These are phyloP conservation scores for Cyprinella venusta DNA, from an alignment of 2,797 vertebrate genomes.

Conservation along the genomic window DNA sequence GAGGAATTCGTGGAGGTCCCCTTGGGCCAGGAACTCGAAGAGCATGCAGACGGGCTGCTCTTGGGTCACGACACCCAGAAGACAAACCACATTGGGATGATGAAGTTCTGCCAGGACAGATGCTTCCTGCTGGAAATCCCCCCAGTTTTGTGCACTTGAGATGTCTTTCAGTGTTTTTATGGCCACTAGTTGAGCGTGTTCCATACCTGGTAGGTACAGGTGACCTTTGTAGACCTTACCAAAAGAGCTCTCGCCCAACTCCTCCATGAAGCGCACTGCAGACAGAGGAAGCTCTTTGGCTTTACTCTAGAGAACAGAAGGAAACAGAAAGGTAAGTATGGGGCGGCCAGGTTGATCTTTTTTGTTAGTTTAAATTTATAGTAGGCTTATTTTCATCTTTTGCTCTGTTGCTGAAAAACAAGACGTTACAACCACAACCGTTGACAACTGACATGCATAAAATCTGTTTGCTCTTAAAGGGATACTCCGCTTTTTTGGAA, in stretches of 20 bases:
- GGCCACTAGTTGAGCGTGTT: constrained; percentile 93
- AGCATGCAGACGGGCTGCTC: constrained; percentile 96
- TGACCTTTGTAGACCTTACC: constrained; percentile 99
- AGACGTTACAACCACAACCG: constrained; percentile 9
- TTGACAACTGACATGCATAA: constrained; percentile 22
- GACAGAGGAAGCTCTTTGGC: constrained; percentile 96
- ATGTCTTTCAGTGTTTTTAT: constrained; percentile 97
- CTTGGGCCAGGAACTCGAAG: constrained; percentile 93
- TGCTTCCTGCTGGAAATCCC: constrained; percentile 95
- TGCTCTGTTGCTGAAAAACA: constrained; percentile 5
- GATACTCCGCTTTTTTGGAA: no score
- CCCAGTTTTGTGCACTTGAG: constrained; percentile 90
- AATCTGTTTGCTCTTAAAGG: no score
- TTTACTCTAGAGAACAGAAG: constrained; percentile 81
- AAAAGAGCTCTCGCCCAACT: constrained; percentile 89
- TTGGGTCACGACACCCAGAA: constrained; percentile 93
- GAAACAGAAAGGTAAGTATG: constrained; percentile 7
- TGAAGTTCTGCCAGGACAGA: constrained; percentile 91
- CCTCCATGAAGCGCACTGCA: constrained; percentile 98
- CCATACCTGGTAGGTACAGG: constrained; percentile 97
- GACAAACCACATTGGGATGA: constrained; percentile 93
- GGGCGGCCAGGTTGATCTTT: not conserved
- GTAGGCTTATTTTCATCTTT: not conserved
- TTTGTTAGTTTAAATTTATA: not conserved
- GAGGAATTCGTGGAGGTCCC: constrained; percentile 98